Evolutionary conservation across 92 coral and sea anemone species (phyloP), one percentile per base, ranked within the genome.

Genomic region (Actinernus sp.): DNA sequence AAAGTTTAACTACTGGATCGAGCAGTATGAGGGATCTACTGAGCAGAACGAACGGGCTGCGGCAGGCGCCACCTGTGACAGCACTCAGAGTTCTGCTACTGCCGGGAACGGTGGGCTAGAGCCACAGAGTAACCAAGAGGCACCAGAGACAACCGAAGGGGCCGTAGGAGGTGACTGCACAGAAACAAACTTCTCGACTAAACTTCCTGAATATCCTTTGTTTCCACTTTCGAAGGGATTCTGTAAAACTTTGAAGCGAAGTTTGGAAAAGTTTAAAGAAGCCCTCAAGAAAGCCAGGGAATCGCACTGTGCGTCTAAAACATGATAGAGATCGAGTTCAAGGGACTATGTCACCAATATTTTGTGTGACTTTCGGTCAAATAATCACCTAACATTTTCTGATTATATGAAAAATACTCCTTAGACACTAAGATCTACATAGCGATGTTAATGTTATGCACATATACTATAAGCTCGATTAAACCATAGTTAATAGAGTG

Each of bases 171-270:
- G n/a, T n/a, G n/a, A n/a, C n/a, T n/a, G n/a, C n/a, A n/a, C n/a
- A n/a, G 65, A 28, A 21, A 39, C 62, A 3, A 27, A 52, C 4
- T 23, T 49, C 17, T 49, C n/a, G 26, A 60, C 58, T 17, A 63
- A 53, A 47, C 28, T 76, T 17, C 95, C 98, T 0, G 97, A 94
- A 17, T 94, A 50, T 54, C 98, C 97, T 0, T 69, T 94, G 37
- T 94, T 90, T 40, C 98, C 98, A 22, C 65, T 94, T 13, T 94
- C 98, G 24, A 88, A 83, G 56, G 98, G 98, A 18, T 94, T 94
- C 63, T 76, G 83, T 9, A 63, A 76, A 37, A 91, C 97, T 58
- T 61, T 94, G 3, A 65, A 69, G 38, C 57, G 97, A 40, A 81
- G 89, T 71, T 27, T 91, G 45, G 82, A 80, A 16, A 70, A 55